Evolutionary conservation across 2,888 invertebrate genomes (phyloP), one percentile per base, ranked within the genome.

Genomic region (Drosophila subquinaria): DNA sequence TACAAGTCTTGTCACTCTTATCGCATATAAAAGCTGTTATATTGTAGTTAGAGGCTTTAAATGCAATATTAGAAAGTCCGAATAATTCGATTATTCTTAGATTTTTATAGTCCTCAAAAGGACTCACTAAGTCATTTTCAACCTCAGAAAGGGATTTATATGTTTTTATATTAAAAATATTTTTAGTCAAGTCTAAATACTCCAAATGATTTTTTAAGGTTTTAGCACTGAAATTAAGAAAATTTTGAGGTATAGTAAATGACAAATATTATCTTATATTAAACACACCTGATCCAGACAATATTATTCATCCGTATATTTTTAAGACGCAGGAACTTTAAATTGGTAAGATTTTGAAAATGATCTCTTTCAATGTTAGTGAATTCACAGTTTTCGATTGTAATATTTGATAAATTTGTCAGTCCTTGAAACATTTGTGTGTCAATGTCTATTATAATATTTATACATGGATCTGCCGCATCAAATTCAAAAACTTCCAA

Each of bases 21-120:
- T 10, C 6, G 11, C 56, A 57, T 23, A 57, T 8, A 35, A 57
- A 57, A 0, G 56, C 56, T 10, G 45, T n/a, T n/a, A 27, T 36
- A 23, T 36, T 47, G n/a, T 36, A 9, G 0, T 33, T 13, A 30
- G 4, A 4, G 9, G 17, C 17, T 8, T 13, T 6, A 33, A 4
- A 27, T n/a, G 4, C n/a, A 4, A 23, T 10, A 0, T 1, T 3
- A 3, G 13, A 27, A 4, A 0, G 5, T 3, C 9, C 2, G 17
- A 10, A 9, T 10, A n/a, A 6, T 1, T 43, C 9, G 2, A 55
- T 33, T 4, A 33, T 10, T 0, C 9, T 4, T 11, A 55, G 30
- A 3, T 43, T 55, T 9, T 8, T 20, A 33, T 43, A 55, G 4
- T 35, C 8, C 20, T 9, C 5, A 13, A 51, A 13, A 13, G 6